These are phyloP conservation scores for Leptinotarsa lineolata DNA, from an alignment of 1,140 invertebrate genomes.

Conservation along the genomic window DNA sequence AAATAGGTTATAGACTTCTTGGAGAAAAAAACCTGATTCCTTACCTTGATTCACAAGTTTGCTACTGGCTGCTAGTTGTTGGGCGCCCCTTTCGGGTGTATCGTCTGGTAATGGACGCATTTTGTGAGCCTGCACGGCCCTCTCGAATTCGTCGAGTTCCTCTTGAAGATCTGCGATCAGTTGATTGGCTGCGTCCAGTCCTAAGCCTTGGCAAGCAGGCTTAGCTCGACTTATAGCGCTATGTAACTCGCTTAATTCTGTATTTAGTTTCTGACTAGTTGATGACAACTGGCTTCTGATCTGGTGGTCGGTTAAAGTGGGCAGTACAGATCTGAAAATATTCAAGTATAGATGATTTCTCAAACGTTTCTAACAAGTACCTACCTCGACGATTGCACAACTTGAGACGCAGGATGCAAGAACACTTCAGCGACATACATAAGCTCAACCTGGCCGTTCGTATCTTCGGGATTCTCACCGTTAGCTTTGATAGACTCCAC, in stretches of 20 bases:
- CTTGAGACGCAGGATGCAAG: conserved; percentile 62
- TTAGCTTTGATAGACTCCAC: conserved; percentile 82
- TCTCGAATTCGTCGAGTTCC: conserved; percentile 81
- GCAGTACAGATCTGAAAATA: conserved; percentile 67
- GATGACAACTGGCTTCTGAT: conserved; percentile 63
- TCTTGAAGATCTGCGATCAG: conserved; percentile 78
- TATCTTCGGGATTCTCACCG: conserved; percentile 71
- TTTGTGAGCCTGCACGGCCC: conserved; percentile 70
- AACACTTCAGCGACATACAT: conserved; percentile 89
- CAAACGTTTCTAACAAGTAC: background rate
- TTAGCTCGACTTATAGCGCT: conserved; percentile 79
- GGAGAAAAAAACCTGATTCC: background rate
- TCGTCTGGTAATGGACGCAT: conserved; percentile 86
- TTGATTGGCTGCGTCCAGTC: conserved; percentile 82
- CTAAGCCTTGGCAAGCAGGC: conserved; percentile 85
- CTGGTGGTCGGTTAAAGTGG: conserved; percentile 80
- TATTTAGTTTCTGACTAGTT: conserved; percentile 74
- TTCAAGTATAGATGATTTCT: background rate
- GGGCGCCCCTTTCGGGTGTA: conserved; percentile 75
- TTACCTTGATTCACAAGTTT: conserved; percentile 66
- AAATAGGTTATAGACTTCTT: background rate
- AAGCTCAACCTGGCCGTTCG: conserved; percentile 77
- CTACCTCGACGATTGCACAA: conserved; percentile 74
- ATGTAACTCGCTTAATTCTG: conserved; percentile 78
- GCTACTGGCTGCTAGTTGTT: conserved; percentile 71